Base-by-base conservation (phyloP, 2,797 vertebrate species). In the Ceyx erithaca region DNA sequence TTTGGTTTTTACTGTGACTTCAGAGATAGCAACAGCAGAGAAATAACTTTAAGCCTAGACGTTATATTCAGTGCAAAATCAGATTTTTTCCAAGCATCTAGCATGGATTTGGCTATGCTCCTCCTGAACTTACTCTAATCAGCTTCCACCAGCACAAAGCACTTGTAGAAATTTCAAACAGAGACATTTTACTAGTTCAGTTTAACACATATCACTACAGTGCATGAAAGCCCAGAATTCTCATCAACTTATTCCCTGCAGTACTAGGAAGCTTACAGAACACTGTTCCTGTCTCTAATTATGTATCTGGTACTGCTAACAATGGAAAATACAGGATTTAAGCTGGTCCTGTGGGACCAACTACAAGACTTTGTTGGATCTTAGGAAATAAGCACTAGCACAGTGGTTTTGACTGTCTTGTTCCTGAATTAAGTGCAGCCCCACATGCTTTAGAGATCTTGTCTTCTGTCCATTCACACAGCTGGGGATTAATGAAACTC, bases 281-380 rank as follows among this genome's bases (percentile, higher is more conserved):
- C n/a, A 68, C 28, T 43, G 45, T 43, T 93, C 58, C 71, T 81
- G 70, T 57, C 67, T 87, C 43, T 66, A 37, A 69, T 81, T 87
- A 87, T 76, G 46, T 68, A 86, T 33, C 54, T 11, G 6, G 12
- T 73, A 76, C 52, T 80, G 86, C 72, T 55, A 91, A 81, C 77
- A 94, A 81, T 30, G 57, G 49, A 92, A 94, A 92, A 91, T 8
- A 84, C 25, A 91, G 41, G 73, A 73, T 85, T 89, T 85, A 91
- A 84, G 43, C 33, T 40, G 35, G 10, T 78, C 82, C 48, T 63
- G 41, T 46, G 80, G 78, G 70, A 89, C 0, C 46, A 13, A 79
- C 35, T n/a, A 54, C 1, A 0, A 61, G 35, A 69, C 67, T 66
- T 54, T 7, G 13, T 14, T 84, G 33, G 52, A 81, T 61, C 41